These are phyloP conservation scores for Hypsibius dujardini DNA, from an alignment of 1,140 invertebrate species.

Conservation along the genomic window DNA sequence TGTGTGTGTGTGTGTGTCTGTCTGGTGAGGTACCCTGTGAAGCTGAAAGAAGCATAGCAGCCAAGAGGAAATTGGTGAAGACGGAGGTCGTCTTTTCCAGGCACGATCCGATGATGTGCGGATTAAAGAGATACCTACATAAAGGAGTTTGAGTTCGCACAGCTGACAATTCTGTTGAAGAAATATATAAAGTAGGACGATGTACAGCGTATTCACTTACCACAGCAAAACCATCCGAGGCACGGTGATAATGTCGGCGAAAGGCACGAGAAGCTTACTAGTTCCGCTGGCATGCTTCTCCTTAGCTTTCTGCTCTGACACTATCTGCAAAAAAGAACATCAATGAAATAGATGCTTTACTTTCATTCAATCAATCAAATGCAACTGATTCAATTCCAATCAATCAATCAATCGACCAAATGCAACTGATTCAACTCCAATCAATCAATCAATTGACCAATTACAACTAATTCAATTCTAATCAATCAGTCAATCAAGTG, in stretches of 20 bases:
- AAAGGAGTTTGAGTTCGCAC: no score
- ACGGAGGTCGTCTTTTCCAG: conserved; percentile 74
- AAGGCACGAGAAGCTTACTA: neutral
- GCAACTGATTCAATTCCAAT: neutral
- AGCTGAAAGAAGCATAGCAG: conserved; percentile 46
- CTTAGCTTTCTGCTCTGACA: neutral
- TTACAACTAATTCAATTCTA: neutral
- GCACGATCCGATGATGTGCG: conserved; percentile 71
- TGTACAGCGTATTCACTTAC: neutral
- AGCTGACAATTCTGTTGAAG: no score
- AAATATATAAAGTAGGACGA: no score
- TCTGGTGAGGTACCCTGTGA: conserved; percentile 32
- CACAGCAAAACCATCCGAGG: neutral
- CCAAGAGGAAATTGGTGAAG: conserved; percentile 63
- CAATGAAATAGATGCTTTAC: no score
- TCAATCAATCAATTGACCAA: neutral
- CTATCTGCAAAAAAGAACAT: neutral
- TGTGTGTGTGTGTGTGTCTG: no score
- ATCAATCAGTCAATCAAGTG: neutral
- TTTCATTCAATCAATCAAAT: no score
- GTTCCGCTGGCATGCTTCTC: neutral
- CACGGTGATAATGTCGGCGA: neutral
- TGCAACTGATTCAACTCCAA: neutral
- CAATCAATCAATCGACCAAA: neutral
- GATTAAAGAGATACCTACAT: conserved; percentile 75